Percentiles rank a stretch among this genome's conserved stretches.
Conservation (phyloP, 2,113 vertebrate genomes). For the Haplochromis burtoni region DNA sequence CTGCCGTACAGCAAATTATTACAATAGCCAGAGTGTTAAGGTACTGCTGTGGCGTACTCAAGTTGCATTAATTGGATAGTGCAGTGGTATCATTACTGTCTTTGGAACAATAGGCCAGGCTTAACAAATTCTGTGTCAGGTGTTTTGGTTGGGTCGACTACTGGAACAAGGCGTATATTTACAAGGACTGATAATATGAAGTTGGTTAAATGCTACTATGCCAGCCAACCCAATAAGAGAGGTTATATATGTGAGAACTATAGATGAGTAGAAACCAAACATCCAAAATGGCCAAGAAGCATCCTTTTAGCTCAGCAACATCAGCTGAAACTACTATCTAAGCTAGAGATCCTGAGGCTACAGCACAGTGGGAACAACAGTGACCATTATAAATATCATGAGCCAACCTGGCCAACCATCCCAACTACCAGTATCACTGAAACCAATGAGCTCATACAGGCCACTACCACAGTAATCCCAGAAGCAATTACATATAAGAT, state of each 20-base stretch:
- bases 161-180: neutral
- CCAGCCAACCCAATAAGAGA: neutral
- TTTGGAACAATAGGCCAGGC: neutral
- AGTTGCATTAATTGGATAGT: neutral
- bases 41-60: rapidly evolving
- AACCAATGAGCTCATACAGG: rapidly evolving
- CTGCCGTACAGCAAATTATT: rapidly evolving
- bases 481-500: neutral
- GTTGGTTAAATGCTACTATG: neutral
- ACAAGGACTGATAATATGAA: neutral
- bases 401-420: neutral
- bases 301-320: neutral
- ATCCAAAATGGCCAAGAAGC: neutral
- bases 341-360: neutral
- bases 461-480: neutral
- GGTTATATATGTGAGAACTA: neutral
- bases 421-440: rapidly evolving
- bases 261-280: neutral
- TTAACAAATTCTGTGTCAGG: neutral
- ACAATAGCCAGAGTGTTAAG: neutral
- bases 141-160: neutral
- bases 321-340: neutral
- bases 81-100: neutral
- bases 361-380: neutral
- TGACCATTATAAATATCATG: neutral